A percentile compares a stretch with the other conserved stretches of the same genome.
Evolutionary conservation across 2,797 vertebrate genomes (phyloP).

Genomic region (Molothrus aeneus): DNA sequence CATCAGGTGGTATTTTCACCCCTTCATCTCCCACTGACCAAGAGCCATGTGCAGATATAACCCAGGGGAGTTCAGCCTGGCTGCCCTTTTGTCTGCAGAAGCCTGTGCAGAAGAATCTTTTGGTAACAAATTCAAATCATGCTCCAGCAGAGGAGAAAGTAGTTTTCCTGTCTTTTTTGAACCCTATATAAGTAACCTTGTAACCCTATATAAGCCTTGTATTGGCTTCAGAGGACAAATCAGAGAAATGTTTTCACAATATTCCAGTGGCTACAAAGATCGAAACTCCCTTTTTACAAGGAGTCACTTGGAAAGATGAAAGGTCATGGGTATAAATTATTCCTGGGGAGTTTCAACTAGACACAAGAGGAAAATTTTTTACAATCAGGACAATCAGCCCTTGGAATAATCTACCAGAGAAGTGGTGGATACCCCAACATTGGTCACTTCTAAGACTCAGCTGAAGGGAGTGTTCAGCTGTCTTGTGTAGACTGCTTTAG

Average conservation of each 20-base stretch:
- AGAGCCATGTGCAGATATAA: not conserved
- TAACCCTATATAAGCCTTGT: not conserved
- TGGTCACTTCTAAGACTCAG: not conserved
- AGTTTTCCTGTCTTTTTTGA: not conserved
- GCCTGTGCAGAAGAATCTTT: not conserved
- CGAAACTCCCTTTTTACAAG: not conserved
- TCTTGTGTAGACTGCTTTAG: not conserved
- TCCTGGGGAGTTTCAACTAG: not conserved
- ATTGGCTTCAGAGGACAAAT: not conserved
- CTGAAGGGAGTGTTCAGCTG: rapidly evolving
- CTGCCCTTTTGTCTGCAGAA: not conserved
- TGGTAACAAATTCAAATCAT: not conserved
- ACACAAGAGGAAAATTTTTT: not conserved
- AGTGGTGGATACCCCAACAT: not conserved
- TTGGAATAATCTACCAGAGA: not conserved
- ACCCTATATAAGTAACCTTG: not conserved
- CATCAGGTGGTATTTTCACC: not conserved
- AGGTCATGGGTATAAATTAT: not conserved
- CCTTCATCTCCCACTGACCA: not conserved
- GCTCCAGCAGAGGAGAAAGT: not conserved
- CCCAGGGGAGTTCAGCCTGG: not conserved
- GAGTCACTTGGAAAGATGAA: not conserved
- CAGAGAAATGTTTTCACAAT: not conserved
- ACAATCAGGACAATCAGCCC: not conserved
- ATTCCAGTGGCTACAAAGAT: not conserved